Base-by-base conservation (phyloP, 2,113 vertebrate genomes). In the Himantopus leucocephalus region DNA sequence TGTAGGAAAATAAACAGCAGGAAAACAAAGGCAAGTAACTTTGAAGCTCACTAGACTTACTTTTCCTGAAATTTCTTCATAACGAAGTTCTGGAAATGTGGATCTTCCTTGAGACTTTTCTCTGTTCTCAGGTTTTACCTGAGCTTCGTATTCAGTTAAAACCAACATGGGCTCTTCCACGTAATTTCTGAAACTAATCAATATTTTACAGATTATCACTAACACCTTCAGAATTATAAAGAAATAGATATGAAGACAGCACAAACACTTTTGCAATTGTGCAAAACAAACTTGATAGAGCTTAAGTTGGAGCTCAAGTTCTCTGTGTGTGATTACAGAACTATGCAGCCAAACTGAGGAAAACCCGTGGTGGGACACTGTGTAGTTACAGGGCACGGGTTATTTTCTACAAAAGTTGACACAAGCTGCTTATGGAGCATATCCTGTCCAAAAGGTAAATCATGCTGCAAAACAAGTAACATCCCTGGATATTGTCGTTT, bases 311-410 rank as follows among this genome's bases (percentile, higher is more conserved):
- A 92, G 32, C 50, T 53, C 27, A 45, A 47, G 29, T 66, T 85
- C n/a, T 72, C 20, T 6, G 7, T 39, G 22, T 26, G 12, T 23
- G 21, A 30, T 55, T 79, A 30, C 3, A 71, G 24, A 19, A 26
- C 26, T 30, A 7, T 19, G 14, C 21, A 37, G 21, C 18, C 0
- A 0, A 64, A 66, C 0, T 14, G 47, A 74, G 60, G 22, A 10
- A 56, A 66, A 87, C 19, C 10, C 11, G 7, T 20, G 35, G n/a
- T 12, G 26, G 43, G 64, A 35, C 17, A 5, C 32, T 30, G 4
- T 30, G 24, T 4, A 47, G 56, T 68, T 53, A 27, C 20, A 79
- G 43, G 11, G 18, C 29, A 45, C 24, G 19, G 35, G 43, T 47
- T 58, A 50, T 80, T 70, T 74, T 84, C 80, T 76, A 55, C 45